Evolutionary conservation across 1,140 invertebrate species (phyloP), one percentile per base, ranked within the genome.

Genomic region (Meloidogyne hapla): DNA sequence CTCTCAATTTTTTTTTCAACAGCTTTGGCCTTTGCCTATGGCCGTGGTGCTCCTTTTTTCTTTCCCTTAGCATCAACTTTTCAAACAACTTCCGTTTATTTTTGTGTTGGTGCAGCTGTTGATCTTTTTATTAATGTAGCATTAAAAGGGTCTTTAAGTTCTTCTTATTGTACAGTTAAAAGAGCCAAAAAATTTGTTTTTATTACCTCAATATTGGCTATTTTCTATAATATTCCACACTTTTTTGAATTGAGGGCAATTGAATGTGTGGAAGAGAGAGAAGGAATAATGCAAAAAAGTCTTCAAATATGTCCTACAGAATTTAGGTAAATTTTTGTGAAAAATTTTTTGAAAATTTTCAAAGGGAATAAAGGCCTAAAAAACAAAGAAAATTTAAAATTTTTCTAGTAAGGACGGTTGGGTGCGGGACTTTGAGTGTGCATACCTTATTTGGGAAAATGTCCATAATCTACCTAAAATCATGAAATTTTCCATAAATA

Each of bases 81-180:
- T 67, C 85, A 86, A 76, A 87, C 85, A 6, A 87, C 83, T 23
- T 87, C 86, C 1, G 85, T 86, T 12, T 86, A 86, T 67, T 86
- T 86, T 78, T 87, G 86, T 65, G 81, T 86, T 2, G 86, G 78
- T 18, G 85, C 86, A 10, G 85, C 84, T 18, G 79, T 86, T 1
- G 85, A 86, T 67, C 82, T 85, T 33, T 86, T 87, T 72, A 86
- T 87, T 69, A 64, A 48, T n/a, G 83, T 86, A 5, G 84, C 82
- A 3, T 75, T 86, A 21, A 81, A 81, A 9, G 75, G 73, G 25
- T 68, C 79, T 33, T 80, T 84, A 45, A 79, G 74, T 62, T 71
- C 80, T 40, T 69, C 82, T 23, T 87, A 78, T 75, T 86, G 85
- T 61, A 86, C 83, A 18, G 79, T 85, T 25, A 85, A 86, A 79